Percentiles rank a stretch among this genome's conserved stretches.
Conservation (phyloP, 2,113 vertebrate species). For the Turnix velox region DNA sequence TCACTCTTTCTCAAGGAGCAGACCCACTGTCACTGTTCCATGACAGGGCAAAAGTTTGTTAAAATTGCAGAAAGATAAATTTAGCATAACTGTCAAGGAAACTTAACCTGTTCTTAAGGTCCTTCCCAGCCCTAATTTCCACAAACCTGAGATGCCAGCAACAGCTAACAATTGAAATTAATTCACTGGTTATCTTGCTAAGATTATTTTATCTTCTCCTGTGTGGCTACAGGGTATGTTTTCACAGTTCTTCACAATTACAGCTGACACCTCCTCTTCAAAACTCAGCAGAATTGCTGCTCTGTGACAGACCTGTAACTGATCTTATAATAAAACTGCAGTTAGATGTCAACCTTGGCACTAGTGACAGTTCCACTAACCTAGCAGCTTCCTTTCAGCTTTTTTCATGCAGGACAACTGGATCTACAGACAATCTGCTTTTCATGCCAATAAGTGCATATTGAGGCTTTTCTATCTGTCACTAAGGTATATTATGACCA, state of each 20-base stretch:
- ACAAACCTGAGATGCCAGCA: not conserved
- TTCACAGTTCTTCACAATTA: not conserved
- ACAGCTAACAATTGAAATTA: fast-evolving
- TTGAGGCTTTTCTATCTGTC: not conserved
- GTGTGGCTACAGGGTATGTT: not conserved
- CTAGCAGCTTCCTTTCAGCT: not conserved
- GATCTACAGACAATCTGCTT: not conserved
- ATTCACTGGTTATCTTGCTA: not conserved
- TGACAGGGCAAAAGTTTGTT: not conserved
- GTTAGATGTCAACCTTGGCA: not conserved
- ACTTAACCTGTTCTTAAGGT: not conserved
- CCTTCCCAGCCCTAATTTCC: not conserved
- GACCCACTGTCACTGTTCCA: not conserved
- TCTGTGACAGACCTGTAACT: not conserved
- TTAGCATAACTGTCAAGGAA: not conserved
- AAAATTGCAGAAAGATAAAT: not conserved
- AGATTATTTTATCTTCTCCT: not conserved
- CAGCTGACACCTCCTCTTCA: not conserved
- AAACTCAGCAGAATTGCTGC: not conserved
- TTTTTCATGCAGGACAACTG: not conserved
- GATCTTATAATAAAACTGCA: not conserved
- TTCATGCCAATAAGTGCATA: not conserved
- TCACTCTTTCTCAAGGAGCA: not conserved
- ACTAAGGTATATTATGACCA: not conserved
- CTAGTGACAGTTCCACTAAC: not conserved